Evolutionary conservation across 2,888 invertebrate species (phyloP), one percentile per base, ranked within the genome.

Genomic region (Nomada flava): DNA sequence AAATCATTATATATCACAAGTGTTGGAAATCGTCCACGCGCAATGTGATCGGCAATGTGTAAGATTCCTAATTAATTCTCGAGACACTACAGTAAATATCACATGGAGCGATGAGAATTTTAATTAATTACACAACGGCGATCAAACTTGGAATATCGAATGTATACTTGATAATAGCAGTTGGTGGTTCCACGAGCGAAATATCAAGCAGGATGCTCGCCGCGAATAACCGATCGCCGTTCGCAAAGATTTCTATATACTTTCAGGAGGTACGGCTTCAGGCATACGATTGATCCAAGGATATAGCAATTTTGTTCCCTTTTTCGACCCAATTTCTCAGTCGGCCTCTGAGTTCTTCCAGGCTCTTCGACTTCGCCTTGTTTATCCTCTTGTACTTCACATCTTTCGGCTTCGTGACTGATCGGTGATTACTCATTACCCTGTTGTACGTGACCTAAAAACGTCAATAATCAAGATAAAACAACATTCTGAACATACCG

Each of bases 321-420:
- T 97, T 97, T 75, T 98, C 98, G 52, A 97, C 97, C 96, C 97
- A 97, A 93, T 97, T 97, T 95, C 97, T 97, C 92, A 98, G 95
- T 84, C 97, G 95, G 0, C 98, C 98, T 3, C 98, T 94, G 76
- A 98, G 92, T 91, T 98, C 98, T 90, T 98, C 98, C 86, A 98
- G 94, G 90, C 98, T 98, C 94, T 98, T 97, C 82, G 98, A 98
- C 92, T 98, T 98, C 7, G 98, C 98, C 93, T 98, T 98, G 93
- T 98, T 98, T 93, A 98, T 98, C 91, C 98, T 95, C 93, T 98
- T 98, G 94, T 98, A 98, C 94, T 98, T 98, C 50, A 98, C 98
- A 92, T 98, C 98, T 94, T 98, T 98, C 85, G 98, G 98, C 93
- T 98, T 98, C 7, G 97, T 98, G 69, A 98, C 98, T 70, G 97